Conservation (phyloP, 2,888 invertebrate species). For the Halictus quadricinctus region DNA sequence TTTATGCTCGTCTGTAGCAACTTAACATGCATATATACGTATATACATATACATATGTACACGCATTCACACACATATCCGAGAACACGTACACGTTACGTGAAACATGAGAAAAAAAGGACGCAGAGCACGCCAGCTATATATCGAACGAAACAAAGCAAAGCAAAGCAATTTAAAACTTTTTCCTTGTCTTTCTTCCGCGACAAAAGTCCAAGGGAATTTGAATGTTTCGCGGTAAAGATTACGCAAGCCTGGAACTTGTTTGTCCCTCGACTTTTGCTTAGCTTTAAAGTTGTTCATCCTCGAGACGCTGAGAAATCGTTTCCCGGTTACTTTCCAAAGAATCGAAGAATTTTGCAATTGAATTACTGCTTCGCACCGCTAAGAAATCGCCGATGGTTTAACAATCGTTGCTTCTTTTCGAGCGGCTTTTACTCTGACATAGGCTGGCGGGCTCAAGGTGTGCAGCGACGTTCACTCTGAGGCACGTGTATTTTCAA, state of each 20-base stretch:
- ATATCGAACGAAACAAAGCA: conserved; percentile 26
- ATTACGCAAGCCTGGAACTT: not conserved
- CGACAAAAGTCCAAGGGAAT: not conserved
- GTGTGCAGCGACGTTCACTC: conserved; percentile 9
- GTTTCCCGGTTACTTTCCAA: not conserved
- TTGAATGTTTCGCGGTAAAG: not conserved
- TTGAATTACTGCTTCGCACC: not conserved
- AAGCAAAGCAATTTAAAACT: conserved; percentile 25
- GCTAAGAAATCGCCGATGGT: not conserved
- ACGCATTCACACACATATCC: conserved; percentile 28
- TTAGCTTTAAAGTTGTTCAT: not conserved
- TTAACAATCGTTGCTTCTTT: conserved; percentile 13
- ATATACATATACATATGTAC: conserved; percentile 36
- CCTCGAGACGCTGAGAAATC: not conserved
- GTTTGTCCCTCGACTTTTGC: not conserved
- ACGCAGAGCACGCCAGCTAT: conserved; percentile 49
- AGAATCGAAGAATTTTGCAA: not conserved
- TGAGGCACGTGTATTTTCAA: conserved; percentile 18
- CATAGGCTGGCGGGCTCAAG: conserved; percentile 30
- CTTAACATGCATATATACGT: conserved; percentile 30
- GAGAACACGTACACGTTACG: conserved; percentile 28
- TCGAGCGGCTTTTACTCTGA: not conserved
- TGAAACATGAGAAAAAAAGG: conserved; percentile 40
- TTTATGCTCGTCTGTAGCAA: conserved; percentile 26
- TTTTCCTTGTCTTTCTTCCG: not conserved